These are phyloP conservation scores for Holothuria leucospilota DNA, from an alignment of 53 echinoderm and acorn worm species.

Conservation along the genomic window DNA sequence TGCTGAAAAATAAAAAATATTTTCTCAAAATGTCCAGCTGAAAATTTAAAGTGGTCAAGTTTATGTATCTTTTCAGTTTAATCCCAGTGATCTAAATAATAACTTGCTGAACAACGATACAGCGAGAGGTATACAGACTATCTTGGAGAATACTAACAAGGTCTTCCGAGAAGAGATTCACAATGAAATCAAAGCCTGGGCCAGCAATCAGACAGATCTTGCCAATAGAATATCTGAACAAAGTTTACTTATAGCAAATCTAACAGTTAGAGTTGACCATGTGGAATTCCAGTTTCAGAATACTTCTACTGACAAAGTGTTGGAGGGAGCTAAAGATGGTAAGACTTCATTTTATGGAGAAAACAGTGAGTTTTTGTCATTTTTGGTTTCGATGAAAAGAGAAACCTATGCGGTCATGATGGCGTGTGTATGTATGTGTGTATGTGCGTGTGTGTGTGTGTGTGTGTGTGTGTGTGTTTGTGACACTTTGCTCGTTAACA, in stretches of 20 bases:
- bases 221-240: conserved; percentile 42
- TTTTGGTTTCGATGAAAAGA: too few species aligned
- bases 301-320: not conserved
- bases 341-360: not conserved
- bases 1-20: too few species aligned
- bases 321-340: not conserved
- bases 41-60: not conserved
- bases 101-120: conserved; percentile 72
- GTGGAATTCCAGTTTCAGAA: conserved; percentile 49
- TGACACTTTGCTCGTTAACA: too few species aligned
- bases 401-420: too few species aligned
- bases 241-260: not conserved
- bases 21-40: too few species aligned
- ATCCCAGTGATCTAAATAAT: conserved; percentile 69
- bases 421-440: too few species aligned
- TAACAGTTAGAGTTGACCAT: conserved; percentile 36
- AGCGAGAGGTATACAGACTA: conserved; percentile 68
- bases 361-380: too few species aligned
- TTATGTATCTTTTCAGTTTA: conserved; percentile 49
- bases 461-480: too few species aligned
- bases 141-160: conserved; percentile 60
- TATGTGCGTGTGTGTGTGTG: too few species aligned
- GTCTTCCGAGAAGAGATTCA: conserved; percentile 70
- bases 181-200: conserved; percentile 24
- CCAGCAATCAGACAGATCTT: conserved; percentile 13